phyloP scores from a whole-genome alignment of 2,888 invertebrate species.

The Caenorhabditis sp. region DNA sequence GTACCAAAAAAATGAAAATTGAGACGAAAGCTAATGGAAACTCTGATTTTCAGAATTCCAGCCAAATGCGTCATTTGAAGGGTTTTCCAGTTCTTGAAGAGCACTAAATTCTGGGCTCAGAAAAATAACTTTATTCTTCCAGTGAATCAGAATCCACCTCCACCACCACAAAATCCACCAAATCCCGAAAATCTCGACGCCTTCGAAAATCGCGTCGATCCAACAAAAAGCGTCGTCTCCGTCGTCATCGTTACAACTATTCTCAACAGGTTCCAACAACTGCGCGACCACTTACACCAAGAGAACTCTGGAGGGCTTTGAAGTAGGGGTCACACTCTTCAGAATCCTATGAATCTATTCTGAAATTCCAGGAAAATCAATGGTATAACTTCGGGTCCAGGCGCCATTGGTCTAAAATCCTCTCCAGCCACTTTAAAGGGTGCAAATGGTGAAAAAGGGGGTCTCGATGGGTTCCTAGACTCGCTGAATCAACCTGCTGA shows the following conservation, averaged over 20 bases:
- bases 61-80: too few relatives aligned
- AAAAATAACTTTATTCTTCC: too few relatives aligned
- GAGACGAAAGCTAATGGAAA: too few relatives aligned
- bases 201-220: not conserved
- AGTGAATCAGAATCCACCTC: too few relatives aligned
- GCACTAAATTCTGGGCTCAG: too few relatives aligned
- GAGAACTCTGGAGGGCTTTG: constrained; percentile 27
- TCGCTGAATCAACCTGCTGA: constrained; percentile 6
- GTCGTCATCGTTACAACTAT: not conserved
- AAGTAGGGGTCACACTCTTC: too few relatives aligned
- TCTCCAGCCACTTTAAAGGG: constrained; percentile 33
- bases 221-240: not conserved
- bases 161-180: too few relatives aligned
- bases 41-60: too few relatives aligned
- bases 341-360: too few relatives aligned
- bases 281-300: constrained; percentile 19
- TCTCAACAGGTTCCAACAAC: constrained; percentile 5
- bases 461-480: constrained; percentile 32
- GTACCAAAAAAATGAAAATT: too few relatives aligned
- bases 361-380: constrained; percentile 33
- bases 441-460: constrained; percentile 33
- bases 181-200: not conserved
- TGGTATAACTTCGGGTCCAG: constrained; percentile 22
- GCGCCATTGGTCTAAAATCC: constrained; percentile 24
- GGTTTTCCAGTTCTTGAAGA: too few relatives aligned